Evolutionary conservation across 2,797 vertebrate species (phyloP).

Genomic region (Coregonus sp.): DNA sequence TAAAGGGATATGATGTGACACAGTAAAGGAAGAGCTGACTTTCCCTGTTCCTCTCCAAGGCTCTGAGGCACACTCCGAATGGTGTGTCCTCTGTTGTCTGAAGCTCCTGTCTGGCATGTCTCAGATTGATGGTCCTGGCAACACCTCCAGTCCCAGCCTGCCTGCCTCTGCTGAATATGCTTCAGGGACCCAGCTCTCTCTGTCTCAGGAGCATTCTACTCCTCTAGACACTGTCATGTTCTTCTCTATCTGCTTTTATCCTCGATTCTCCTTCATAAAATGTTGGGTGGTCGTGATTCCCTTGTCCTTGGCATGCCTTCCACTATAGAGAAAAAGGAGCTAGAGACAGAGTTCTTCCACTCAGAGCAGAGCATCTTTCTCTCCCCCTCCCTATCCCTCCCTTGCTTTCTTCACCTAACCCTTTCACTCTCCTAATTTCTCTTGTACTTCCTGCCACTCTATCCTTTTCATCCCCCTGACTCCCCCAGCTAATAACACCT

Average conservation of each 20-base stretch:
- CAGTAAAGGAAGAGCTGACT: constrained; percentile 5
- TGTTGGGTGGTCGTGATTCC: not conserved
- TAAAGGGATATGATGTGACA: not conserved
- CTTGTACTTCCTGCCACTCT: too few species aligned
- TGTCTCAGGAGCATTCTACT: not conserved
- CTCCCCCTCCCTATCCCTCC: too few species aligned
- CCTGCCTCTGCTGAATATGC: not conserved
- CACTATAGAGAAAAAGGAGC: too few species aligned
- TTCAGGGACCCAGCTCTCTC: not conserved
- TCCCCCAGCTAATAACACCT: too few species aligned
- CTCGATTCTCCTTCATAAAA: not conserved
- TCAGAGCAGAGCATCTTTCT: too few species aligned
- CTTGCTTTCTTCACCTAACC: too few species aligned
- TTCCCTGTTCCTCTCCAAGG: not conserved
- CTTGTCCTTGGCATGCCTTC: not conserved
- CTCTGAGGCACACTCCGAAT: not conserved
- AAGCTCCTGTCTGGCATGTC: not conserved
- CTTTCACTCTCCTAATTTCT: too few species aligned
- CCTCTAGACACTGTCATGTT: not conserved
- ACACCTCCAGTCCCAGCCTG: not conserved
- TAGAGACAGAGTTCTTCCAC: not conserved
- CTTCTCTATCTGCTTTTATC: not conserved
- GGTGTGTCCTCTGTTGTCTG: constrained; percentile 7
- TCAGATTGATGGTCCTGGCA: constrained; percentile 1
- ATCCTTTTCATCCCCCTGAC: too few species aligned